Base-by-base conservation (phyloP, 2,113 vertebrate genomes). In the Ictidomys tridecemlineatus region DNA sequence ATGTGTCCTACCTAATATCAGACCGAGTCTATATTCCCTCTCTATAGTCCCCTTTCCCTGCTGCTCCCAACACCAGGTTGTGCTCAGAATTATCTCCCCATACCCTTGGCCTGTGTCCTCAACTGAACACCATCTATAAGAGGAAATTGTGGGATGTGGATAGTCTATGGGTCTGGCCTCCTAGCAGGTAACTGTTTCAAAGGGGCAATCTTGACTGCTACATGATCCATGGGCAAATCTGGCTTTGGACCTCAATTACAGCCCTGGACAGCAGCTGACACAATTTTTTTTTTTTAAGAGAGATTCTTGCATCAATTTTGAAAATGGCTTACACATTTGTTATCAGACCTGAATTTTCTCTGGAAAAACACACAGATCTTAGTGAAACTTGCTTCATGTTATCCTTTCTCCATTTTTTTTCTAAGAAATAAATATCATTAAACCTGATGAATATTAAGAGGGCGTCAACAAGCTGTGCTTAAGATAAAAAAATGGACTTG, bases 401-500 rank as follows among this genome's bases (percentile, higher is more conserved):
- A 72, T 45, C 53, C 39, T 73, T 90, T 91, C 32, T 84, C n/a
- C 53, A 53, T 92, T 94, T 94, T 74, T 96, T 32, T 58, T 63
- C 82, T 91, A 69, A 93, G 20, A 87, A 67, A 84, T 3, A 74
- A 83, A 39, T 9, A 77, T 79, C 89, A 87, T 45, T 56, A 93
- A 74, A 78, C 42, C 42, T 56, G 32, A 92, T 42, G 11, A 58
- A 14, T 80, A 65, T 85, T 56, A 70, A 32, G 12, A 87, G 58
- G 9, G 34, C 20, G 11, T 70, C 45, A 90, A 72, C n/a, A 93
- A 95, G n/a, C 63, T 86, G 51, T 94, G 70, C 88, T 84, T 79
- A n/a, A 87, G 51, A 92, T 86, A 92, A 96, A 95, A 96, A 95
- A 85, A 70, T 48, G 1, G 45, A 45, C 39, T 56, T 95, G 63